These are phyloP conservation scores for Carlito syrichta DNA, from an alignment of 2,113 vertebrate species.

Conservation along the genomic window DNA sequence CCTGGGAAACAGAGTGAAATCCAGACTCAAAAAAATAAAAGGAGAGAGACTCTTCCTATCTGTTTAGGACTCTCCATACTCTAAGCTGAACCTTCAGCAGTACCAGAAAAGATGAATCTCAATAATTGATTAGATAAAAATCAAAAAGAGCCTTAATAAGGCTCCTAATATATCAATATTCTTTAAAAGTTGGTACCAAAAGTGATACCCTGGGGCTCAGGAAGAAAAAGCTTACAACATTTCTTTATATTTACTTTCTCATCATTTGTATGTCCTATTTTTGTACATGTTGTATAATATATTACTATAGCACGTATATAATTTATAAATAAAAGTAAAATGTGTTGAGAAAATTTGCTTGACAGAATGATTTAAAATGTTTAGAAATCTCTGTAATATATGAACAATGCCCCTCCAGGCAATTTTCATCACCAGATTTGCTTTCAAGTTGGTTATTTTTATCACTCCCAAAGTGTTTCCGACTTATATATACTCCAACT, in stretches of 20 bases:
- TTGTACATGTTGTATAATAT: not conserved
- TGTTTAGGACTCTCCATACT: not conserved
- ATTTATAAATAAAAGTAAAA: conserved; percentile 16
- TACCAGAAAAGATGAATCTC: not conserved
- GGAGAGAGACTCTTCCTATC: too few relatives aligned
- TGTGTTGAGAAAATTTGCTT: not conserved
- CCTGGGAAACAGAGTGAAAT: too few relatives aligned
- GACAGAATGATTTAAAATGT: not conserved
- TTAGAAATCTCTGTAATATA: not conserved
- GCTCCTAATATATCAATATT: not conserved
- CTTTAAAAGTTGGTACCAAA: not conserved
- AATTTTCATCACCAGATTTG: not conserved
- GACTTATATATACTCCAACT: not conserved
- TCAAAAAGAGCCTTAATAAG: not conserved
- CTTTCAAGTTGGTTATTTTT: not conserved
- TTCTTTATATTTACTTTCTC: not conserved
- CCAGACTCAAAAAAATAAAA: too few relatives aligned
- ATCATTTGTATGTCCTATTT: not conserved
- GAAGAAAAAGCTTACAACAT: not conserved
- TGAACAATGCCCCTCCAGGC: not conserved
- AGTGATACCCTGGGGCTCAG: not conserved
- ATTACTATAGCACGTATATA: not conserved
- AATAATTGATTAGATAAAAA: not conserved
- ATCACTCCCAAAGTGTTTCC: not conserved
- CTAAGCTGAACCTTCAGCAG: not conserved